Base-by-base conservation (phyloP, 1,140 invertebrate genomes). In the Platyura marginata region DNA sequence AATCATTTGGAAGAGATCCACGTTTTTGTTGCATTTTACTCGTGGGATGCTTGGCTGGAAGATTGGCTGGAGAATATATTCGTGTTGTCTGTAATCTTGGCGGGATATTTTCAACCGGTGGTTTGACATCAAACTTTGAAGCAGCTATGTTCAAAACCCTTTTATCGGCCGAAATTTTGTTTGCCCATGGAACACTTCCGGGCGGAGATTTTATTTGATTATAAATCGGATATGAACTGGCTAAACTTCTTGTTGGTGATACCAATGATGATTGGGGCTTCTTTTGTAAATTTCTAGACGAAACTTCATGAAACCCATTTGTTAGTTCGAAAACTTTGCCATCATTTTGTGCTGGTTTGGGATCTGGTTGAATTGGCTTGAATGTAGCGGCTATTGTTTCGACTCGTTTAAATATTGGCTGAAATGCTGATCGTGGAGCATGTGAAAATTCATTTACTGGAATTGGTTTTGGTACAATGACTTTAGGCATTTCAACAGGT, bases 371-470 rank as follows among this genome's bases (percentile, higher is more conserved):
- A 9, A 40, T 40, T 6, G 38, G 38, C 21, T 16, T 9, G 19
- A 40, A 40, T 11, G 19, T 8, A 9, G 38, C 3, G 5, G 11
- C 19, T 19, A 6, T 6, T 37, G 8, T 5, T 9, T 40, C 19
- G 18, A 19, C 13, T 11, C 11, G 9, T 40, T 11, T 6, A 18
- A 13, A 53, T 3, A 60, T 57, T 11, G 77, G 77, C 46, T 73
- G 73, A 46, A 80, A 80, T 15, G 76, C 75, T 9, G 77, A 79
- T 59, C 75, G 69, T 2, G 75, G 74, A 2, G 76, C 76, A 51
- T 80, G 77, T 34, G 73, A 77, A 48, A 81, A 81, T 47, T 77
- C 69, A 57, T 77, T 77, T 0, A 77, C 66, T 1, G 68, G 71
- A 37, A 67, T 56, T 15, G 70, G 71, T 54, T 69, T 67, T 29